These are phyloP conservation scores for Falco cherrug DNA, from an alignment of 2,797 vertebrate species.

Conservation along the genomic window DNA sequence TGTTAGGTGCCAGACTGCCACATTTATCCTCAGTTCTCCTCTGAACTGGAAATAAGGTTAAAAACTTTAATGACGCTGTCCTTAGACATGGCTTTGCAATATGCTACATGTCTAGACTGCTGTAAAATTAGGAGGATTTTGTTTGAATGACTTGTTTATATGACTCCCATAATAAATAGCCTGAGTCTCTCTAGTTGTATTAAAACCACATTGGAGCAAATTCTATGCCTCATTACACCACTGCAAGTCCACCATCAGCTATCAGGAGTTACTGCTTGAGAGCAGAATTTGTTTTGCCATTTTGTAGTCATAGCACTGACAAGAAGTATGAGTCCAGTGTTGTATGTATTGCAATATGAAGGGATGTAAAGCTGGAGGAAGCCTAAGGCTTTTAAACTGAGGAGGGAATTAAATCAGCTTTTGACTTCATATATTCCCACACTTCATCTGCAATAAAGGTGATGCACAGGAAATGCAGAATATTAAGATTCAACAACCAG, in stretches of 20 bases:
- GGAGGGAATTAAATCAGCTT: background rate
- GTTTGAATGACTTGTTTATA: constrained; percentile 62
- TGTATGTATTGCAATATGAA: background rate
- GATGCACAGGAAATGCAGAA: background rate
- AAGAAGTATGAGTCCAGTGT: background rate
- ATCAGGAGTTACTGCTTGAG: background rate
- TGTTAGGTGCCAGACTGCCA: constrained; percentile 28
- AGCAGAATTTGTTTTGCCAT: background rate
- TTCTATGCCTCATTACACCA: background rate
- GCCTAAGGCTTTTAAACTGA: background rate
- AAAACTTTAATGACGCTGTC: background rate
- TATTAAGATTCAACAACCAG: background rate
- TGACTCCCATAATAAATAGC: constrained; percentile 54
- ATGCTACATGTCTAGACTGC: constrained; percentile 60
- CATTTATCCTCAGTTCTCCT: constrained; percentile 53
- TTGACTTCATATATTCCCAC: background rate
- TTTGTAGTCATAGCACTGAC: background rate
- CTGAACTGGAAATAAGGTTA: constrained; percentile 57
- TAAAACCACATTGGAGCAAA: constrained; percentile 49
- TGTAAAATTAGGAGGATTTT: constrained; percentile 61
- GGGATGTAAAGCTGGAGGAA: background rate
- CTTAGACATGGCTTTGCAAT: constrained; percentile 37
- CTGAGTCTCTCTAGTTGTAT: background rate
- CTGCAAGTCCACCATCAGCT: background rate
- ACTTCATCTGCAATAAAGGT: background rate